Evolutionary conservation across 2,113 vertebrate genomes (phyloP).

Genomic region (Caranx melampygus): DNA sequence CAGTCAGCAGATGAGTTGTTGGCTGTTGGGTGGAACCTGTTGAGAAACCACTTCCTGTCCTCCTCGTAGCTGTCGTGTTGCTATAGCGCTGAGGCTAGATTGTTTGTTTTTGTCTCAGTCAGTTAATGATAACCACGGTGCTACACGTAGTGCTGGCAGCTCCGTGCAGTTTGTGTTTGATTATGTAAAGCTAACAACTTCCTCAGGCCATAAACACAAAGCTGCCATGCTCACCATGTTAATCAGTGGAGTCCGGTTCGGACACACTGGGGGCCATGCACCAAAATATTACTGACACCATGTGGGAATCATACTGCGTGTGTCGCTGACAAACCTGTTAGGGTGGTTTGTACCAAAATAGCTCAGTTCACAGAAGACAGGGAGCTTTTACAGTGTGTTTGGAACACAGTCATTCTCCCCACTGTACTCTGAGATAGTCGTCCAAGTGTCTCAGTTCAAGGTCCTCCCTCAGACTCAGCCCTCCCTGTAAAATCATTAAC

Average conservation of each 20-base stretch:
- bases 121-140: slow-evolving; percentile 18
- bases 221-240: background rate
- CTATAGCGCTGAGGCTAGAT: slow-evolving; percentile 6
- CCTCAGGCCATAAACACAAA: slow-evolving; percentile 2
- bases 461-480: slow-evolving; percentile 22
- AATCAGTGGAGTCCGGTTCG: background rate
- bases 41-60: slow-evolving; percentile 80
- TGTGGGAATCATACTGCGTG: background rate
- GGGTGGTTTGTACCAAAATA: background rate
- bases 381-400: background rate
- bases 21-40: slow-evolving; percentile 6
- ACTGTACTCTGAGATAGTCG: background rate
- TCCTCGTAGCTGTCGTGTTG: slow-evolving; percentile 26
- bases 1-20: background rate
- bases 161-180: slow-evolving; percentile 6
- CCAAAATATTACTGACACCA: no score
- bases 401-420: background rate
- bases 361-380: background rate
- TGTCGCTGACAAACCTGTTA: background rate
- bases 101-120: slow-evolving; percentile 36
- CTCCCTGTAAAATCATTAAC: slow-evolving; percentile 79
- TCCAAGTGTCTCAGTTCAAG: slow-evolving; percentile 12
- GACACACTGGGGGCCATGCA: background rate
- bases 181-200: slow-evolving; percentile 2
- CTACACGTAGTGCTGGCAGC: slow-evolving; percentile 5